Evolutionary conservation across 2,113 vertebrate species (phyloP).

Genomic region (Trichomycterus rosablanca): DNA sequence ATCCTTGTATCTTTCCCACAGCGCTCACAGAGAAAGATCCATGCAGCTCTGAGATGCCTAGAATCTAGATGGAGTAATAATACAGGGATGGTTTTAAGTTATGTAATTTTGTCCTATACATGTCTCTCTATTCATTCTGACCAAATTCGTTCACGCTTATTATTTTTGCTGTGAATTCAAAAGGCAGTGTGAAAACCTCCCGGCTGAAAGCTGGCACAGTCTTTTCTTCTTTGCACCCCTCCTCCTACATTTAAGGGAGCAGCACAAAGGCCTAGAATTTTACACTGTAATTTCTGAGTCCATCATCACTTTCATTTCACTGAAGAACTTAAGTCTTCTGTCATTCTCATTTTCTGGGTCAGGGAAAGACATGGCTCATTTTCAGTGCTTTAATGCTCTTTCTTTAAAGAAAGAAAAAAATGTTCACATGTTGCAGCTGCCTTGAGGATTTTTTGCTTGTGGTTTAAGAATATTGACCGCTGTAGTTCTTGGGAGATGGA

Average conservation of each 20-base stretch:
- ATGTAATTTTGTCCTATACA: too few species aligned
- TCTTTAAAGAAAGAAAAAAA: conserved; percentile 29
- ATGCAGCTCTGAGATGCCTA: too few species aligned
- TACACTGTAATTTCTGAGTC: too few species aligned
- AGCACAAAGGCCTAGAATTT: background rate
- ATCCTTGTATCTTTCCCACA: too few species aligned
- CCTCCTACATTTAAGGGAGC: background rate
- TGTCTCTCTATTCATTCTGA: too few species aligned
- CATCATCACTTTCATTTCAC: background rate
- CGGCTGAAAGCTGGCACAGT: conserved; percentile 33
- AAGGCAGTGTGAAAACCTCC: conserved; percentile 57
- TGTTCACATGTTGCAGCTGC: background rate
- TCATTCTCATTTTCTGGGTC: too few species aligned
- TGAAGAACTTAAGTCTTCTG: background rate
- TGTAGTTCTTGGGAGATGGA: conserved; percentile 35
- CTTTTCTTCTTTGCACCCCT: background rate
- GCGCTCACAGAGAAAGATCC: too few species aligned
- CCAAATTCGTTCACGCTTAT: too few species aligned
- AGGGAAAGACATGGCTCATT: too few species aligned
- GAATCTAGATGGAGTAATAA: too few species aligned
- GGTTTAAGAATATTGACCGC: conserved; percentile 26
- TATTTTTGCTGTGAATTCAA: conserved; percentile 66
- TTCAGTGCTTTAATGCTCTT: background rate
- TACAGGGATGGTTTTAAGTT: too few species aligned
- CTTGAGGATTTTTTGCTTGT: background rate